Evolutionary conservation across 2,888 invertebrate species (phyloP).

Genomic region (Thyatira batis): DNA sequence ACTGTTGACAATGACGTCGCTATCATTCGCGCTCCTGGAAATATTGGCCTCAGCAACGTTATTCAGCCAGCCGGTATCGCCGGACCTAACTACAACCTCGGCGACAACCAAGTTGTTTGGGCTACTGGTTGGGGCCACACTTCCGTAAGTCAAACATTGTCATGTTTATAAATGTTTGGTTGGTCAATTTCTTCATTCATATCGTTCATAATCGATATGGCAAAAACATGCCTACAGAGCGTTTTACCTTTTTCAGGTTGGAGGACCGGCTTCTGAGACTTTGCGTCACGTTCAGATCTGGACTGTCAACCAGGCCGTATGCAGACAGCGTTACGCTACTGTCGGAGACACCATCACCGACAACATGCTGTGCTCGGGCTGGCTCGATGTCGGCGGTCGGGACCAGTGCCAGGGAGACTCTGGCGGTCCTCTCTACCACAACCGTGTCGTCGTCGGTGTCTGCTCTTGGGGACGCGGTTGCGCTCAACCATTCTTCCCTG

Average conservation of each 20-base stretch:
- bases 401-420: constrained; percentile 48
- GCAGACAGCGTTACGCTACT: constrained; percentile 33
- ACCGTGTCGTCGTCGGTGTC: constrained; percentile 39
- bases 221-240: neutral
- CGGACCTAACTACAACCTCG: constrained; percentile 31
- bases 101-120: constrained; percentile 35
- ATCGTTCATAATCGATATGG: too few species aligned
- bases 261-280: constrained; percentile 33
- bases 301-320: constrained; percentile 40
- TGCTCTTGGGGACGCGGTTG: constrained; percentile 42
- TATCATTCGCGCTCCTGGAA: constrained; percentile 20
- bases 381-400: constrained; percentile 42
- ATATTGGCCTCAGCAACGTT: constrained; percentile 7
- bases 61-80: constrained; percentile 31
- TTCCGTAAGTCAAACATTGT: constrained; percentile 28
- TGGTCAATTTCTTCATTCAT: neutral
- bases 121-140: constrained; percentile 62
- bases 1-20: constrained; percentile 36
- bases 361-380: constrained; percentile 53
- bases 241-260: constrained; percentile 22
- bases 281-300: constrained; percentile 43
- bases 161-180: too few species aligned
- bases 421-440: constrained; percentile 46
- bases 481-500: constrained; percentile 33
- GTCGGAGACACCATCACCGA: constrained; percentile 24